Evolutionary conservation across 2,888 invertebrate species (phyloP), one percentile per base, ranked within the genome.

Genomic region (Eupithecia insigniata): DNA sequence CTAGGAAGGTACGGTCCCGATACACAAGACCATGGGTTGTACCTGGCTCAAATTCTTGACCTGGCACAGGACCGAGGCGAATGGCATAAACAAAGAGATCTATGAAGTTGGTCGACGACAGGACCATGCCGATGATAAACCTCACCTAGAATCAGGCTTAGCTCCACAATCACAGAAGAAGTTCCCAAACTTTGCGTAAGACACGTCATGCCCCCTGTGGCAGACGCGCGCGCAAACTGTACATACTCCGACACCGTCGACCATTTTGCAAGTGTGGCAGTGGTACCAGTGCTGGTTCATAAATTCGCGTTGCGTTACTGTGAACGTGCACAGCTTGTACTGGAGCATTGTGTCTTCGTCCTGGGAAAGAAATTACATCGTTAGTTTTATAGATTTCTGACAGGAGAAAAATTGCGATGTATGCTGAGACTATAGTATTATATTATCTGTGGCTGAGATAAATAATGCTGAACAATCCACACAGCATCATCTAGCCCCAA

Each of bases 111-210:
- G 46, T 10, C 1, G 46, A 8, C 8, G n/a, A 46, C n/a, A 43
- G 43, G 8, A 46, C 46, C 2, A n/a, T 10, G 46, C n/a, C 46
- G n/a, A 46, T n/a, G 51, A 22, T 10, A 51, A 51, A 51, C 22
- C 70, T 77, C 72, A 94, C 94, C 94, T 94, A 0, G 93, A 93
- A 69, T 98, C 98, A 67, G 98, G 98, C 88, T 99, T 99, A 1
- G 99, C 99, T 2, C 99, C 99, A 87, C 99, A 99, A 90, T 99
- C 99, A 86, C 99, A 99, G 95, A 99, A 99, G 95, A 99, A 99
- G 86, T 99, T 99, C 1, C 99, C 99, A 87, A 98, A 99, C 90
- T 99, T 99, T 68, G 99, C 98, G 87, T 99, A 99, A 7, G 99
- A 93, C 1, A 99, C 97, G 89, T 99, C 99, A 87, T 99, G 99